phyloP scores from a whole-genome alignment of 2,797 vertebrate species.

The Yasuhikotakia modesta region DNA sequence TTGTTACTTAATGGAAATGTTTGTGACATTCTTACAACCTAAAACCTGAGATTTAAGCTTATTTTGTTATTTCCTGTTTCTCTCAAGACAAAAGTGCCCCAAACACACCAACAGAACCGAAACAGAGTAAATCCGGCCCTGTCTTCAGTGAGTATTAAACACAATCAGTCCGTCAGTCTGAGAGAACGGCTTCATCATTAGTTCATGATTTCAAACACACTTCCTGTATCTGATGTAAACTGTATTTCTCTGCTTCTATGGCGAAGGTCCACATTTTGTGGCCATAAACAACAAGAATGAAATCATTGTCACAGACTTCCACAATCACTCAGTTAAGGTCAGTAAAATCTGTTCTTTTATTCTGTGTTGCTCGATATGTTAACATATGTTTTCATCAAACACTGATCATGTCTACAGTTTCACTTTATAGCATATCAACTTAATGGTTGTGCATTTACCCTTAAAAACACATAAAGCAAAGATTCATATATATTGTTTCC shows the following conservation, averaged over 20 bases:
- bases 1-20: not conserved
- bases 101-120: constrained; percentile 80
- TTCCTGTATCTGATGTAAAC: not conserved
- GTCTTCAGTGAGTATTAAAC: constrained; percentile 80
- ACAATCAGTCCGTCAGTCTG: not conserved
- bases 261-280: constrained; percentile 92
- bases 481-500: no score
- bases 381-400: not conserved
- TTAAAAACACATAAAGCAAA: no score
- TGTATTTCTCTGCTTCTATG: constrained; percentile 49
- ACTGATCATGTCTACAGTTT: not conserved
- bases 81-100: constrained; percentile 80
- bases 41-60: constrained; percentile 47
- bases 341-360: constrained; percentile 22
- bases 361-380: not conserved
- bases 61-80: constrained; percentile 65
- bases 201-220: not conserved
- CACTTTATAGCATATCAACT: not conserved
- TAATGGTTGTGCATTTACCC: not conserved
- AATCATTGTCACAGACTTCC: constrained; percentile 96
- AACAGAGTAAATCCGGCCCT: constrained; percentile 82
- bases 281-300: constrained; percentile 97
- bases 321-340: constrained; percentile 98
- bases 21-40: no score
- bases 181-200: not conserved